These are phyloP conservation scores for Gastracanthus pulcherrimus DNA, from an alignment of 2,888 invertebrate genomes.

Conservation along the genomic window DNA sequence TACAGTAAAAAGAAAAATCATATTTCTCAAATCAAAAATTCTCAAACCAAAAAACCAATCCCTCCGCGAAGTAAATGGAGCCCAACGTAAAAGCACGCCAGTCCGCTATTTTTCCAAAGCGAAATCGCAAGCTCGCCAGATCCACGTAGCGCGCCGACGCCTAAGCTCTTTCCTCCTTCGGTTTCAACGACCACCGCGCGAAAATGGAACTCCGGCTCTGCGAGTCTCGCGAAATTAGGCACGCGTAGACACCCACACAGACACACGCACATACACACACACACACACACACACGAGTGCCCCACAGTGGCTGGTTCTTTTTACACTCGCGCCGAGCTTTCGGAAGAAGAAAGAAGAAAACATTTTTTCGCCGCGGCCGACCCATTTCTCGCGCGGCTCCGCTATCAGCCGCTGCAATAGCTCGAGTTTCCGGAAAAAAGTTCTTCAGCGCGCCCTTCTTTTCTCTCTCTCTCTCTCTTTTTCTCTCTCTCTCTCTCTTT, in stretches of 20 bases:
- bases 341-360: not conserved
- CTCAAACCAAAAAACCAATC: not conserved
- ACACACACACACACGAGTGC: too few species aligned
- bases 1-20: too few species aligned
- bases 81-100: not conserved
- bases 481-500: not conserved
- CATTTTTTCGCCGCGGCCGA: not conserved
- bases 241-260: conserved; percentile 25
- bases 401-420: conserved; percentile 1
- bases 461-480: not conserved
- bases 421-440: conserved; percentile 27
- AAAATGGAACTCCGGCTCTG: conserved; percentile 13
- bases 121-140: not conserved
- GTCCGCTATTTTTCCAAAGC: not conserved
- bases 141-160: not conserved
- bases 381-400: conserved; percentile 6
- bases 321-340: not conserved
- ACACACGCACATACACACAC: too few species aligned
- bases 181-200: not conserved
- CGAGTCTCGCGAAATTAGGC: conserved; percentile 32
- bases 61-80: not conserved
- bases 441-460: conserved; percentile 11
- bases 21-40: too few species aligned
- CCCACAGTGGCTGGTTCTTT: too few species aligned
- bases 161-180: not conserved